Conservation (phyloP, 2,797 vertebrate genomes). For the Sternotherus odoratus region DNA sequence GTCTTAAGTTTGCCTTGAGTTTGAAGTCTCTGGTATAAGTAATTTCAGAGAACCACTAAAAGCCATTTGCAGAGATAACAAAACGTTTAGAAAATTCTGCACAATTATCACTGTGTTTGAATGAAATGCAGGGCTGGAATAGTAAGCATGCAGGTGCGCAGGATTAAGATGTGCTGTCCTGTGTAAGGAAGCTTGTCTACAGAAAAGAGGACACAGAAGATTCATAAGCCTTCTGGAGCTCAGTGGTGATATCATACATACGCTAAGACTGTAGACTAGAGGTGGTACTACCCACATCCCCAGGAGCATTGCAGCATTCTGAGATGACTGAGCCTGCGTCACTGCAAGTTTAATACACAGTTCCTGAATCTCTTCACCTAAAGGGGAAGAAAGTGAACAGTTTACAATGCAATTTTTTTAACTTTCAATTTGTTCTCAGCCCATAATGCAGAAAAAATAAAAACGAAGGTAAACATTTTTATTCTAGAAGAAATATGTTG, state of each 20-base stretch:
- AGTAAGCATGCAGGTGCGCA: not conserved
- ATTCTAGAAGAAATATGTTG: not conserved
- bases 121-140: not conserved
- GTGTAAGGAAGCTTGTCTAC: not conserved
- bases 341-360: constrained; percentile 88
- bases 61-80: not conserved
- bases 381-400: constrained; percentile 44
- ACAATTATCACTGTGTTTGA: not conserved
- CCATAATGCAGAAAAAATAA: not conserved
- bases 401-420: not conserved
- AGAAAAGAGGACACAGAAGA: not conserved
- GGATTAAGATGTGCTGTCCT: not conserved
- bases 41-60: not conserved
- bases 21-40: not conserved
- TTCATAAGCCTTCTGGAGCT: not conserved
- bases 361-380: constrained; percentile 92
- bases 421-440: constrained; percentile 7
- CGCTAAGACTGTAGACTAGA: constrained; percentile 89
- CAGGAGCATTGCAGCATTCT: constrained; percentile 91
- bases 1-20: not conserved
- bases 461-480: not conserved
- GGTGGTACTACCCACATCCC: constrained; percentile 91
- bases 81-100: constrained; percentile 4
- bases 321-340: constrained; percentile 90
- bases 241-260: constrained; percentile 76